Evolutionary conservation across 2,797 vertebrate genomes (phyloP).

Genomic region (Pelochelys cantorii): DNA sequence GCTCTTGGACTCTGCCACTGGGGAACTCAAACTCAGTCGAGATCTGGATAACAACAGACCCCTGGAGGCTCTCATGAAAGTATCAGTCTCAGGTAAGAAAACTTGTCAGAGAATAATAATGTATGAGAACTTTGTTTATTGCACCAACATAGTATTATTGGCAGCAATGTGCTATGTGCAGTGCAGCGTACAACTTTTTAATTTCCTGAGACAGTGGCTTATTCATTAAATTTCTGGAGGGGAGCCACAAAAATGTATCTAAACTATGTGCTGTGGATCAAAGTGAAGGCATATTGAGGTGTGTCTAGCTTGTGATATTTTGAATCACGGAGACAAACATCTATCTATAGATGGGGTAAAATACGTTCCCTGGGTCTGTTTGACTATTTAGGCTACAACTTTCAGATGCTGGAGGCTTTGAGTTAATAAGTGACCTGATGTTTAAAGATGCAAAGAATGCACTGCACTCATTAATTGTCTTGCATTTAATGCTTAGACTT

Average conservation of each 20-base stretch:
- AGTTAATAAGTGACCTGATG: neutral
- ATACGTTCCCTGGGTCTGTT: neutral
- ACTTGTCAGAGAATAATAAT: neutral
- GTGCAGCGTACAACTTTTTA: neutral
- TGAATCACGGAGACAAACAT: conserved; percentile 24
- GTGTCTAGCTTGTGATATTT: conserved; percentile 2
- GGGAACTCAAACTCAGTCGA: conserved; percentile 92
- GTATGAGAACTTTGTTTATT: neutral
- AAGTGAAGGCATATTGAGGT: conserved; percentile 11
- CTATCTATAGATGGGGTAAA: neutral
- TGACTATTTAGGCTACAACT: neutral
- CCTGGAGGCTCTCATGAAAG: conserved; percentile 94
- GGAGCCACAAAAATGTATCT: conserved; percentile 34
- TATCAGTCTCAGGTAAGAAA: conserved; percentile 93
- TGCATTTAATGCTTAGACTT: neutral
- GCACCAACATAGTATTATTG: accelerated
- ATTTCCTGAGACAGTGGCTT: conserved; percentile 5
- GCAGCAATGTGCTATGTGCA: neutral
- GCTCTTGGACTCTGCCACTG: conserved; percentile 89
- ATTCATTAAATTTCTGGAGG: neutral
- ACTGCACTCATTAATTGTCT: neutral
- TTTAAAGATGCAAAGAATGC: neutral
- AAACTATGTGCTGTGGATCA: neutral
- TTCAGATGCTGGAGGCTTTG: conserved; percentile 36
- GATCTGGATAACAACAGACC: conserved; percentile 95